Base-by-base conservation (phyloP, 2,113 vertebrate genomes). In the Elaphurus davidianus region DNA sequence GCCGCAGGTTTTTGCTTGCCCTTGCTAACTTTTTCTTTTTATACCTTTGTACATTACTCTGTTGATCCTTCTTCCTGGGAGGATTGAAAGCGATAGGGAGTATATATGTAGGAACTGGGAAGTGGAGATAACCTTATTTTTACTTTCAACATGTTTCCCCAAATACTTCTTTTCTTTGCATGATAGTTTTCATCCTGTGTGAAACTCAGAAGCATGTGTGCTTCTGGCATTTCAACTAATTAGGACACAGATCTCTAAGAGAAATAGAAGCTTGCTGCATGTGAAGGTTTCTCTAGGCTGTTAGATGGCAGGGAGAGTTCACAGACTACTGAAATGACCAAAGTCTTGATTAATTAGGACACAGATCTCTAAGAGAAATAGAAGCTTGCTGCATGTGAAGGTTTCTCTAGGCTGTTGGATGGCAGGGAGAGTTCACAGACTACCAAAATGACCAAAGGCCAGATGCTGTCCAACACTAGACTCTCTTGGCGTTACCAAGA, bases 21-120 rank as follows among this genome's bases (percentile, higher is more conserved):
- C 95, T 93, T 11, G 33, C 90, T 83, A 54, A 16, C 76, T 96
- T 98, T 91, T 91, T 98, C 96, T 97, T 95, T 74, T 0, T 3
- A 59, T 60, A 64, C 1, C 76, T 96, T 87, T 94, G 33, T 82
- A 0, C 0, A 54, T 85, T 90, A 27, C 54, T 90, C 7, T 14
- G n/a, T 93, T 95, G 97, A 57, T 91, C 88, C 52, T 87, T 92
- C 23, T 91, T 86, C 36, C 76, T 90, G 86, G 52, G 78, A 82
- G 86, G 92, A 64, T 15, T 45, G 40, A 94, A n/a, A 94, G 62
- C 52, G 45, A 90, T 81, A 30, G 9, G 50, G 55, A 45, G 36
- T 87, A 7, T 50, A 2, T 30, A 25, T 55, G 5, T 62, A 47
- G 47, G 76, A 91, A 64, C 16, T 79, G 30, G 43, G 36, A 71